Percentiles rank a stretch among this genome's conserved stretches.
Conservation (phyloP, 2,113 vertebrate genomes). For the Hemiscyllium ocellatum region DNA sequence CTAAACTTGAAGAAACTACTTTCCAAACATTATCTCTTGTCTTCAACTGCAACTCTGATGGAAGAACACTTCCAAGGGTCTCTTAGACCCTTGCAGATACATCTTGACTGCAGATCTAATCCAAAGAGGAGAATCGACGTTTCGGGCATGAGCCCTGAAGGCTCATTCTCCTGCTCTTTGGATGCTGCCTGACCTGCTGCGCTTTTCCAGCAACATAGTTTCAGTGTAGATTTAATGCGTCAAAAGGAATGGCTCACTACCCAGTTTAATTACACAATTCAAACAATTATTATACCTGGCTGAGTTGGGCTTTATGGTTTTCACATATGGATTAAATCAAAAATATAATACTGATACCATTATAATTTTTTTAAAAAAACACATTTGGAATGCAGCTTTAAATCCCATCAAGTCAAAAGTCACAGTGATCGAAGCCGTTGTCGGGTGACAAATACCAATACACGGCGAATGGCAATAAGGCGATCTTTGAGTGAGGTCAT, state of each 20-base stretch:
- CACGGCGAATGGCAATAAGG: conserved; percentile 72
- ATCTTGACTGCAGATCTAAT: not conserved
- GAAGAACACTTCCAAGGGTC: not conserved
- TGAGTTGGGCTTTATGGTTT: not conserved
- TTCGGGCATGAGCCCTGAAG: no score
- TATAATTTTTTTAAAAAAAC: not conserved
- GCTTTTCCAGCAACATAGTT: no score
- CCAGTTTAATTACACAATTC: not conserved
- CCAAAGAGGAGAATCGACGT: no score
- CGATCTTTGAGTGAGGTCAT: conserved; percentile 82
- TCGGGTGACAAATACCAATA: conserved; percentile 77
- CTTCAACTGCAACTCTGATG: not conserved
- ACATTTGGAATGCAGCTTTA: conserved; percentile 31
- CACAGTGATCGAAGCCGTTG: conserved; percentile 71
- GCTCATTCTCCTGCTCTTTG: no score
- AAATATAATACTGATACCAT: not conserved
- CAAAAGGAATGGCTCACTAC: not conserved
- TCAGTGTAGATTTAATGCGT: not conserved
- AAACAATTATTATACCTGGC: not conserved
- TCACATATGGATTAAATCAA: not conserved
- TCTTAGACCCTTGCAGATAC: not conserved
- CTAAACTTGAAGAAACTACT: not conserved
- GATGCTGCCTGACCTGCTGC: no score
- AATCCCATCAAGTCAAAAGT: not conserved
- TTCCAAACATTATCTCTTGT: not conserved